Evolutionary conservation across 2,113 vertebrate species (phyloP), one percentile per base, ranked within the genome.

Genomic region (Papio anubis): DNA sequence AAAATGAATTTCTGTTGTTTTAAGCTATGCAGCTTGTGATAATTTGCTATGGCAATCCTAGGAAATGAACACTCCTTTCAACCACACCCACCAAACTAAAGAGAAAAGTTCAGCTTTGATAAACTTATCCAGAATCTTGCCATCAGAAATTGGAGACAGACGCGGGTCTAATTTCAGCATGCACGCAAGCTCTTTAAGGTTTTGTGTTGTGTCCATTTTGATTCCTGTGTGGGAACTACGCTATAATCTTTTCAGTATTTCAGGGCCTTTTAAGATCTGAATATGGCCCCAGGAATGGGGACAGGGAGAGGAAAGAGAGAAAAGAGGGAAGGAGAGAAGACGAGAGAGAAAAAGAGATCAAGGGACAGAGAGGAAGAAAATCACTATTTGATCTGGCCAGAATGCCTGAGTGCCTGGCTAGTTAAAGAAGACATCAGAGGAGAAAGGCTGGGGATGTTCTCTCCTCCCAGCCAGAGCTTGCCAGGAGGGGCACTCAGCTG

Each of bases 401-500:
- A 8, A 40, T 4, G 78, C 8, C 81, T 48, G 27, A 3, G 10
- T 64, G 52, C 35, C 66, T 6, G 48, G 91, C 48, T 57, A 14
- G 84, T 21, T 93, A 81, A 94, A 66, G 68, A 86, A 93, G 94
- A 78, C 48, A 8, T 88, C 85, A 61, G 23, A 78, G 50, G 82
- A 76, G 66, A 52, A 13, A 13, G n/a, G 45, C 13, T 9, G 3
- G 7, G 70, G 38, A 35, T 6, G 2, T 3, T 64, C 38, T 55
- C 73, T 90, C 2, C 50, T 35, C 21, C 40, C 10, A 20, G 86
- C 59, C 43, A 40, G 57, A 78, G 85, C 23, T 2, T 21, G 57
- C 38, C 32, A 32, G 61, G 52, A 35, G n/a, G 59, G 66, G 18
- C 23, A 3, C 13, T 1, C 4, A 0, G 70, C 91, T 38, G 48